A percentile compares a stretch with the other conserved stretches of the same genome.
phyloP scores from a whole-genome alignment of 2,113 vertebrate genomes.

The Naja naja region DNA sequence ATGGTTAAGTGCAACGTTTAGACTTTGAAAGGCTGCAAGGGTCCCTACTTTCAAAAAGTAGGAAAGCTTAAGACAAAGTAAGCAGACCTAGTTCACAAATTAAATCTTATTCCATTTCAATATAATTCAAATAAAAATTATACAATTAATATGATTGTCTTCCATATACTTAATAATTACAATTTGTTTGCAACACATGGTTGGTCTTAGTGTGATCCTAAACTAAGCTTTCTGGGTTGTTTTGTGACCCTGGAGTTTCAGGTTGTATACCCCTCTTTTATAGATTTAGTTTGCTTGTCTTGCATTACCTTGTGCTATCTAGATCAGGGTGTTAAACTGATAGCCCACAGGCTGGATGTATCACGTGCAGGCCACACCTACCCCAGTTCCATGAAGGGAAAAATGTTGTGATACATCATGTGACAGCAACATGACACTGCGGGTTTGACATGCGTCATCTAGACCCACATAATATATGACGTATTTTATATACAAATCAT shows the following conservation, averaged over 20 bases:
- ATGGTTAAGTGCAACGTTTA: not conserved
- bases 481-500: conserved; percentile 34
- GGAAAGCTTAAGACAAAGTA: not conserved
- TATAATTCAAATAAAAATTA: not conserved
- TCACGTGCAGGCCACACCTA: too few relatives aligned
- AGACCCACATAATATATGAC: conserved; percentile 33
- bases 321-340: not conserved
- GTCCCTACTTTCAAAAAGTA: not conserved
- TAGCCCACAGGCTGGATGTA: too few relatives aligned
- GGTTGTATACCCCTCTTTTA: not conserved
- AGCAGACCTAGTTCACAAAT: not conserved
- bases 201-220: not conserved
- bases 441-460: not conserved
- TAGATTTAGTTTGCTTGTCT: not conserved
- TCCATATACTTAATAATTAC: not conserved
- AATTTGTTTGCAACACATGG: not conserved
- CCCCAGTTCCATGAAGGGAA: too few relatives aligned
- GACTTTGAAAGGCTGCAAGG: not conserved
- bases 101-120: not conserved
- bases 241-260: not conserved
- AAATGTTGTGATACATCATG: too few relatives aligned
- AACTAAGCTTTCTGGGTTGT: not conserved
- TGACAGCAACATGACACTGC: too few relatives aligned
- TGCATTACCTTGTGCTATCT: conserved; percentile 28
- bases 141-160: not conserved